phyloP scores from a whole-genome alignment of 2,888 invertebrate species.

The Eustalomyia histrio region DNA sequence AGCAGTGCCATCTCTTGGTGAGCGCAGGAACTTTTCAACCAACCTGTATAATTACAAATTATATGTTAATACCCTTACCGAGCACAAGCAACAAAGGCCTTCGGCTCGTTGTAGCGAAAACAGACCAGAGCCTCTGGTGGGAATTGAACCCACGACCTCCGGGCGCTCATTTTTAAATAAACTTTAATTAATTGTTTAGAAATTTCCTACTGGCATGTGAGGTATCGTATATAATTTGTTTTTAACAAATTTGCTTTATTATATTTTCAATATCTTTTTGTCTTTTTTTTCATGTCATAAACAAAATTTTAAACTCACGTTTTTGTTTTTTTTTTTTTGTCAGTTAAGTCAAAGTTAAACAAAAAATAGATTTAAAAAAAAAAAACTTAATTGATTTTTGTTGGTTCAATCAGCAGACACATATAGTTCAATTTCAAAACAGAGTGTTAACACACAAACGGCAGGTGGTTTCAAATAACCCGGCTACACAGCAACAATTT shows the following conservation, averaged over 20 bases:
- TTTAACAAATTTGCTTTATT: constrained; percentile 49
- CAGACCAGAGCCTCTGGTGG: no score
- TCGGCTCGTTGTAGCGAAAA: no score
- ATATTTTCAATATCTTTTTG: constrained; percentile 46
- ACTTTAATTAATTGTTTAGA: background rate
- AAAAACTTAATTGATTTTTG: constrained; percentile 58
- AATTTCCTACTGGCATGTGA: constrained; percentile 23
- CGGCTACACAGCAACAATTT: background rate
- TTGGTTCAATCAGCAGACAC: constrained; percentile 10
- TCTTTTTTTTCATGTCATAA: constrained; percentile 50
- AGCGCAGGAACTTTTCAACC: no score
- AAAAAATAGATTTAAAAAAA: constrained; percentile 13
- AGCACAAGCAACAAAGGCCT: no score
- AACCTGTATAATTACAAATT: no score
- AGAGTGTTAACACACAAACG: constrained; percentile 18
- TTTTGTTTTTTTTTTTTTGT: constrained; percentile 3
- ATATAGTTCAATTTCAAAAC: background rate
- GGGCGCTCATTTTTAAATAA: no score
- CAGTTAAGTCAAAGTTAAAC: background rate
- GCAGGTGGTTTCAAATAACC: constrained; percentile 43
- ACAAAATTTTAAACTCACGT: constrained; percentile 57
- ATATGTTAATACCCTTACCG: no score
- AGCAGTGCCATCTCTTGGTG: no score
- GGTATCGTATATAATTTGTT: constrained; percentile 33
- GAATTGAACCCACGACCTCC: no score